Conservation (phyloP, 2,888 invertebrate species). For the Hypsopygia costalis region DNA sequence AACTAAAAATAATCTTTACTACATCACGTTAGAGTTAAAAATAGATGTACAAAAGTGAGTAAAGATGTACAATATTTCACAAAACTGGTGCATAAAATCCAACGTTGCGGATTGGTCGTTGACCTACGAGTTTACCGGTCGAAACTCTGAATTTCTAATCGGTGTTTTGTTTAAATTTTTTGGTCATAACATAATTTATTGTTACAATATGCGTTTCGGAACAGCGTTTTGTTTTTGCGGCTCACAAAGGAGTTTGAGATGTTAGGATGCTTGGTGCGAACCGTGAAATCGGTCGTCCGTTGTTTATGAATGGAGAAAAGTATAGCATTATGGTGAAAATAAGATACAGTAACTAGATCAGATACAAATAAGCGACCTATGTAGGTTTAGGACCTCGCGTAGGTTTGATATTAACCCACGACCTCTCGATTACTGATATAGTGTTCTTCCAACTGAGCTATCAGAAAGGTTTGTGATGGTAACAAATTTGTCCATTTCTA, state of each 20-base stretch:
- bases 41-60: neutral
- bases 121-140: slow-evolving; percentile 55
- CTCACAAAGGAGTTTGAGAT: slow-evolving; percentile 4
- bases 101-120: slow-evolving; percentile 46
- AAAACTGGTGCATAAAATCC: slow-evolving; percentile 68
- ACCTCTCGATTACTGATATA: too few species aligned
- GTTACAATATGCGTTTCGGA: slow-evolving; percentile 22
- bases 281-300: slow-evolving; percentile 24
- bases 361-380: too few species aligned
- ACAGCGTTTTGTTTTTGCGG: neutral
- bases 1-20: slow-evolving; percentile 4
- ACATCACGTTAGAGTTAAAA: neutral
- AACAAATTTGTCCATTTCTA: too few species aligned
- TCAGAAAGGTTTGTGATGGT: too few species aligned
- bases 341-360: neutral
- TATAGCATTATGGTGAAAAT: slow-evolving; percentile 16
- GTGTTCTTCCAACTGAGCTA: too few species aligned
- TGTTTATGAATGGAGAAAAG: slow-evolving; percentile 20
- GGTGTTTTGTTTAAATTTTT: slow-evolving; percentile 32
- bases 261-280: slow-evolving; percentile 8
- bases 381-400: too few species aligned
- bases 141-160: slow-evolving; percentile 50
- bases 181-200: slow-evolving; percentile 29
- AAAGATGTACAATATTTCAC: slow-evolving; percentile 34
- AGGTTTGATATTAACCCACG: too few species aligned